Evolutionary conservation across 92 coral and sea anemone species (phyloP).

Genomic region (Muricea muricata): DNA sequence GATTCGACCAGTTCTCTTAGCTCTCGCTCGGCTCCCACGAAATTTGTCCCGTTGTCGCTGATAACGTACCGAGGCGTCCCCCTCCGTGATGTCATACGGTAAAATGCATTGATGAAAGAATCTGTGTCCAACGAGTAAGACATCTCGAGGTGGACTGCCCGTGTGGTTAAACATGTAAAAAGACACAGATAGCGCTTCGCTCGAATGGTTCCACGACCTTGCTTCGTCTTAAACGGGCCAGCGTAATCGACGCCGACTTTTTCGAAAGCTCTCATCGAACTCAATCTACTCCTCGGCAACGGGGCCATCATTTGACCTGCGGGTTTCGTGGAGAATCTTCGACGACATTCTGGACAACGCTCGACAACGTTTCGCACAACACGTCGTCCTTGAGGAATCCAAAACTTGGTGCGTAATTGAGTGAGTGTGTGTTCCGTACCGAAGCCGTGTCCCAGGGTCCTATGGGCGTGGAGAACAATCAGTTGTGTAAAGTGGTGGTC

Average conservation of each 20-base stretch:
- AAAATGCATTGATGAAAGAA: not conserved
- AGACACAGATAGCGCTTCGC: constrained; percentile 65
- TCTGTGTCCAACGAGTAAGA: constrained; percentile 36
- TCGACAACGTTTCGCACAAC: constrained; percentile 42
- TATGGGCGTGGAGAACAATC: too few species aligned
- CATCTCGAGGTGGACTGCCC: constrained; percentile 61
- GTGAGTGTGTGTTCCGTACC: too few species aligned
- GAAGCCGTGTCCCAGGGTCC: too few species aligned
- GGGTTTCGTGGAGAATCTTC: too few species aligned
- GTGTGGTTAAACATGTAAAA: constrained; percentile 62
- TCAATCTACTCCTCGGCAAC: constrained; percentile 36
- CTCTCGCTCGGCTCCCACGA: constrained; percentile 60
- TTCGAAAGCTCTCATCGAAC: constrained; percentile 66
- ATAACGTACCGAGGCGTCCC: not conserved
- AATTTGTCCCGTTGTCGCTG: constrained; percentile 50
- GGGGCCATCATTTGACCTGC: too few species aligned
- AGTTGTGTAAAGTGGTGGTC: too few species aligned
- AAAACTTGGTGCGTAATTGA: too few species aligned
- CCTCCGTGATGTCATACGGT: not conserved
- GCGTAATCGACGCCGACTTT: too few species aligned
- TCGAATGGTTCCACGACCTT: constrained; percentile 57
- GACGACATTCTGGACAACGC: too few species aligned
- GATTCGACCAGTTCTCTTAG: constrained; percentile 47
- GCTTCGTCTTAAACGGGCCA: constrained; percentile 57
- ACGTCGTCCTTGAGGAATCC: constrained; percentile 59